Base-by-base conservation (phyloP, 92 coral and sea anemone genomes). In the Palythoa heliodiscus region DNA sequence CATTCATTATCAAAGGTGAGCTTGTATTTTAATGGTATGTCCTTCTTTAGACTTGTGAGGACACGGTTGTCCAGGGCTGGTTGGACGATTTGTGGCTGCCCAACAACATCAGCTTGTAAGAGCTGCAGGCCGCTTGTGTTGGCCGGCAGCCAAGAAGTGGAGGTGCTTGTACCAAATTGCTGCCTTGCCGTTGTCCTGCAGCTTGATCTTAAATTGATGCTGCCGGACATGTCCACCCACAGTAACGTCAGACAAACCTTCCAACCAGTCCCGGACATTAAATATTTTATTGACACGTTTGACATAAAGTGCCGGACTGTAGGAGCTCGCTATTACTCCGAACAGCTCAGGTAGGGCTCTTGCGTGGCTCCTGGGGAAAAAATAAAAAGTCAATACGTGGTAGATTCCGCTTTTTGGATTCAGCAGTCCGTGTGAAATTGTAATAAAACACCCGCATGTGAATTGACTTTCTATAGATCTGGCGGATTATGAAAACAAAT, bases 191-290 rank as follows among this genome's bases (percentile, higher is more conserved):
- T 52, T 23, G 19, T 4, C 38, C 38, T 50, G 57, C 78, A 74
- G 78, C 37, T 74, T 23, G 17, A 74, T 74, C 61, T 74, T 74
- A 22, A 74, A 74, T 25, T 74, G 78, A 50, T 50, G 78, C 63
- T 74, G 78, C 17, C 39, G 63, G 25, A 52, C 60, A 52, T 74
- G 78, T 15, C 78, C 61, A 1, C 57, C 37, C 0, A 48, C 9
- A 10, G 35, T 6, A 17, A 17, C 17, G 1, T 52, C 39, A 22
- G 29, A 16, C 8, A 75, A 75, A 10, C 19, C 37, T 39, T 16
- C 37, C 37, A 75, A 10, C 79, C 79, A 50, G 79, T 75, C 79
- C 17, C 79, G 16, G 58, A 52, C 35, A 25, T 75, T 75, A 20
- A 50, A 75, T 6, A 50, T 24, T 5, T 52, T 24, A 22, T 22